Evolutionary conservation across 2,113 vertebrate genomes (phyloP).

Genomic region (Proterorhinus semilunaris): DNA sequence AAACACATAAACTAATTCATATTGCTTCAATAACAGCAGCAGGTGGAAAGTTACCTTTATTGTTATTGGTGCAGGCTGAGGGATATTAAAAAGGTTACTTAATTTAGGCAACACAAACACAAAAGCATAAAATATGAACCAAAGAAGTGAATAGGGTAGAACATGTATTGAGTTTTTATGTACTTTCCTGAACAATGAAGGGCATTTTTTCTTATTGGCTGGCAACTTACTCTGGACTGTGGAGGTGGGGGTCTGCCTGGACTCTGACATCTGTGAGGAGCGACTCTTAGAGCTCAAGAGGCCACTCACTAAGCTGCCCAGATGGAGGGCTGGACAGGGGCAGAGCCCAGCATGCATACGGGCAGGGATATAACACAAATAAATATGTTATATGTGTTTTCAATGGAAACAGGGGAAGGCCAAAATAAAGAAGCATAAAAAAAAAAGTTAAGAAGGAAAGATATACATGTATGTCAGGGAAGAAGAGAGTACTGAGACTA

Average conservation of each 20-base stretch:
- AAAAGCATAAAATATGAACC: conserved; percentile 30
- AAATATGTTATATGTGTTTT: conserved; percentile 17
- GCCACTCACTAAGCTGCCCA: conserved; percentile 77
- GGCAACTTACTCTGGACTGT: conserved; percentile 84
- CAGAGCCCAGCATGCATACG: conserved; percentile 26
- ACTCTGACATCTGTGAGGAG: conserved; percentile 78
- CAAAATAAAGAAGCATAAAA: neutral
- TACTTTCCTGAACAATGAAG: conserved; percentile 32
- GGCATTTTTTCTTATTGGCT: conserved; percentile 29
- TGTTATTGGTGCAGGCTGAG: conserved; percentile 79
- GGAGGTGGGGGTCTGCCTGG: conserved; percentile 79
- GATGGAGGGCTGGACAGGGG: conserved; percentile 68
- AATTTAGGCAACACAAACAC: conserved; percentile 66
- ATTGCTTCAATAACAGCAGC: conserved; percentile 55
- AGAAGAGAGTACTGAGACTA: neutral
- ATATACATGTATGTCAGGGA: neutral
- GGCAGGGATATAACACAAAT: conserved; percentile 17
- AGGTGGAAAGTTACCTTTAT: conserved; percentile 77
- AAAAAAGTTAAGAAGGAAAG: neutral
- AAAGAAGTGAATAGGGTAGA: conserved; percentile 14
- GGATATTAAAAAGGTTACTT: conserved; percentile 73
- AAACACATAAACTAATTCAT: conserved; percentile 60
- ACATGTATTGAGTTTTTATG: conserved; percentile 19
- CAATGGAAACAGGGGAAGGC: conserved; percentile 14
- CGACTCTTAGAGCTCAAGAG: conserved; percentile 77